Evolutionary conservation across 2,797 vertebrate genomes (phyloP).

Genomic region (Anguilla anguilla): DNA sequence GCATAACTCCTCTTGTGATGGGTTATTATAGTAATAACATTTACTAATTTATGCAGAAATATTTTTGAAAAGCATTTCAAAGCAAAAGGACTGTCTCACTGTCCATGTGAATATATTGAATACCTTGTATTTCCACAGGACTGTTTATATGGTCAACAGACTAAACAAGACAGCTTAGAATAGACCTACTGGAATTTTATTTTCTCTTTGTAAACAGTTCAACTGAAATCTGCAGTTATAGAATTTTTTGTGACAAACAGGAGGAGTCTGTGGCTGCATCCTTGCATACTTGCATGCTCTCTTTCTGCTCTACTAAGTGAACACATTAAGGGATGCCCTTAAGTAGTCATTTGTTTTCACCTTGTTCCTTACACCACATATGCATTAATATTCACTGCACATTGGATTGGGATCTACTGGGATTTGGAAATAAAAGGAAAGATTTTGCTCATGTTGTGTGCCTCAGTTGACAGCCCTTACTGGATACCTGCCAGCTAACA

Average conservation of each 20-base stretch:
- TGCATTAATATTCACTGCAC: not conserved
- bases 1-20: not conserved
- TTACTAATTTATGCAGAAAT: not conserved
- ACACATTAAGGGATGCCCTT: not conserved
- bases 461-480: not conserved
- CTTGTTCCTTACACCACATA: not conserved
- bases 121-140: not conserved
- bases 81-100: not conserved
- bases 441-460: not conserved
- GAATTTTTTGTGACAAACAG: not conserved
- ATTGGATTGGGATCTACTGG: not conserved
- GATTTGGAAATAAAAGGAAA: not conserved
- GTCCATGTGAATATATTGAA: not conserved
- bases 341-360: not conserved
- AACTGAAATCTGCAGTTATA: not conserved
- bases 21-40: not conserved
- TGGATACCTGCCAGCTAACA: no score
- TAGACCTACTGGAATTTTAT: not conserved
- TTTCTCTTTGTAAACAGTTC: not conserved
- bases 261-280: not conserved
- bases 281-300: not conserved
- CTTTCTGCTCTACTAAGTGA: not conserved
- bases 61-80: not conserved
- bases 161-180: constrained; percentile 5
- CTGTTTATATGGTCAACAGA: not conserved